Evolutionary conservation across 2,888 invertebrate genomes (phyloP).

Genomic region (Frankliniella fusca): DNA sequence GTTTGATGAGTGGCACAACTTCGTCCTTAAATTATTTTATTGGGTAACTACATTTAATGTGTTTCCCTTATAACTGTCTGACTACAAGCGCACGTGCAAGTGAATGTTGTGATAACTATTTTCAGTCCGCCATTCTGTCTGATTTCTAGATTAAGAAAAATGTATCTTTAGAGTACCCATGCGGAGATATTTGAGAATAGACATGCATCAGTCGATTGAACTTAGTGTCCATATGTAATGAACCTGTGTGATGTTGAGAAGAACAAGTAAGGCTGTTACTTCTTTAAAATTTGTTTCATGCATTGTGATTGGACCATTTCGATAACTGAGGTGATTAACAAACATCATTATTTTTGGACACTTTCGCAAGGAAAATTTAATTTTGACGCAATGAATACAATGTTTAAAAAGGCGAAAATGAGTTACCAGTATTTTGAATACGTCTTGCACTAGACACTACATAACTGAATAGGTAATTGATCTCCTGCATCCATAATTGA

Average conservation of each 20-base stretch:
- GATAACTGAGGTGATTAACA: neutral
- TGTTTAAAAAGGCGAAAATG: neutral
- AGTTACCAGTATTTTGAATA: slow-evolving; percentile 23
- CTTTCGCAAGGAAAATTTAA: slow-evolving; percentile 7
- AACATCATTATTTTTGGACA: slow-evolving; percentile 14
- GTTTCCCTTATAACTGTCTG: neutral
- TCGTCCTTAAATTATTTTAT: slow-evolving; percentile 18
- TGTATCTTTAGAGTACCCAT: neutral
- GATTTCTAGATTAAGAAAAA: neutral
- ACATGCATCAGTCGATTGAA: neutral
- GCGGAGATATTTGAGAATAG: neutral
- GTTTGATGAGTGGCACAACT: neutral
- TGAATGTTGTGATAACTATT: slow-evolving; percentile 13
- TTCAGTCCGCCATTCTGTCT: neutral
- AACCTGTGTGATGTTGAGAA: no score
- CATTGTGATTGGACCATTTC: neutral
- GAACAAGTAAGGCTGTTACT: no score
- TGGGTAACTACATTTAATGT: neutral
- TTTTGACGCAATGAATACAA: neutral
- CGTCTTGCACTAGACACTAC: neutral
- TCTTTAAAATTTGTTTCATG: neutral
- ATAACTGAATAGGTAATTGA: slow-evolving; percentile 15
- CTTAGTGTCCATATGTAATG: no score
- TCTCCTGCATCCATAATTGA: slow-evolving; percentile 17
- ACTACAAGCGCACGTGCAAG: slow-evolving; percentile 1